Percentiles rank a stretch among this genome's conserved stretches.
phyloP scores from a whole-genome alignment of 1,140 invertebrate genomes.

The Heliconius congener region DNA sequence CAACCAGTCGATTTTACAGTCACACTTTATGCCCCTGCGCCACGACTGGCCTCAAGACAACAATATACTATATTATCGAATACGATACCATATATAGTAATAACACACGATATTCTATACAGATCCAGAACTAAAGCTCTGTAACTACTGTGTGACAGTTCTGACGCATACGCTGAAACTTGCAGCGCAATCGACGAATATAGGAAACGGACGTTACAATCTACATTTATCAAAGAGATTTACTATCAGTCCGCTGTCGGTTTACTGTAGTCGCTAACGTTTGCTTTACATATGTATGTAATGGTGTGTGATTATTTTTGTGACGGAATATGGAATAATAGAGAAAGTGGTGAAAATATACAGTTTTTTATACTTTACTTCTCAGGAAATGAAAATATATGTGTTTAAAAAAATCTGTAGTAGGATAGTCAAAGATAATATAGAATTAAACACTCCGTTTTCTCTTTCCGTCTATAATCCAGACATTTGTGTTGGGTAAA shows the following conservation, averaged over 20 bases:
- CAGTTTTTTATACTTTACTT: no score
- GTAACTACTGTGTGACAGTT: slow-evolving; percentile 10
- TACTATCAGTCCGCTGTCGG: slow-evolving; percentile 3
- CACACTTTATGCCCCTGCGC: no score
- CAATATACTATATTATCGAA: not conserved
- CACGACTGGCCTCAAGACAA: no score
- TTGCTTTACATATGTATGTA: not conserved
- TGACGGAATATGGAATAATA: no score
- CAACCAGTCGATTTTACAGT: no score
- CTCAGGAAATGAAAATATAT: no score
- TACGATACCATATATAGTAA: not conserved
- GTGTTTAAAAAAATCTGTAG: no score
- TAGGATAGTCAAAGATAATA: no score
- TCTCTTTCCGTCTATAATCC: no score
- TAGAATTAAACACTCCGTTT: no score
- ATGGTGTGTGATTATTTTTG: not conserved
- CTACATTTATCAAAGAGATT: slow-evolving; percentile 14
- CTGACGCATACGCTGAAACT: slow-evolving; percentile 2
- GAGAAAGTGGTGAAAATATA: no score
- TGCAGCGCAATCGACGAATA: slow-evolving; percentile 13
- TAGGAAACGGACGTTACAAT: slow-evolving; percentile 9
- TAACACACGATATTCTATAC: not conserved
- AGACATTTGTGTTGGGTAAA: no score
- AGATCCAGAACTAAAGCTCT: not conserved
- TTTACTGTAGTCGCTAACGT: slow-evolving; percentile 23